Evolutionary conservation across 2,113 vertebrate species (phyloP), one percentile per base, ranked within the genome.

Genomic region (Morone saxatilis): DNA sequence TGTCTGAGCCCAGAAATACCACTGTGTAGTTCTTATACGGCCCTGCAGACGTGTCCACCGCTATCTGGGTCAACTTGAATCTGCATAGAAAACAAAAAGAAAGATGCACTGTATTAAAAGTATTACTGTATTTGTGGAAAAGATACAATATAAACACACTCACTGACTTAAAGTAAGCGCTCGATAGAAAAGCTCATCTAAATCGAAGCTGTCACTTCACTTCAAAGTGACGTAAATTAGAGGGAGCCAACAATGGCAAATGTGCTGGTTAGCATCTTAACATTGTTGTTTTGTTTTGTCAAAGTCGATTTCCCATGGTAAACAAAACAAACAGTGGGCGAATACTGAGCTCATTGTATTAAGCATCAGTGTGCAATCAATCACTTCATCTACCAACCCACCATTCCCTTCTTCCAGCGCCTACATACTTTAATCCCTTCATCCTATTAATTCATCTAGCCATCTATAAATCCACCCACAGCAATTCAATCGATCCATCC

Each of bases 1-100:
- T 97, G 36, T 97, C 96, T 0, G 97, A 95, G 36, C 97, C 98
- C 80, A 99, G 95, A 86, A 98, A 99, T 4, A 99, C 90, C 83
- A 99, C 96, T 0, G 97, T 99, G 80, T 91, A 90, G 88, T 99
- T 97, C 67, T 96, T 89, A 4, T 88, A 80, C 0, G 96, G 97
- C 5, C 98, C 98, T 0, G 97, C 98, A 0, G 91, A 93, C 7
- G 95, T 93, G 78, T 99, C 97, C 90, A 94, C 98, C 0, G 96
- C 96, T 25, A 99, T 93, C 91, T 97, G 97, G 41, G 96, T 99
- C 95, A 99, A 78, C 81, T 97, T 97, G 83, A 79, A 95, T 91
- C 97, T 98, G 77, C 6, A 56, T 4, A 1, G 31, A 41, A 31
- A 25, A 73, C 0, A 61, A 41, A 14, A 7, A 6, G 22, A 40